These are phyloP conservation scores for Aplysina aerophoba DNA, from an alignment of 37 sponge, comb jelly and placozoan genomes.

Conservation along the genomic window DNA sequence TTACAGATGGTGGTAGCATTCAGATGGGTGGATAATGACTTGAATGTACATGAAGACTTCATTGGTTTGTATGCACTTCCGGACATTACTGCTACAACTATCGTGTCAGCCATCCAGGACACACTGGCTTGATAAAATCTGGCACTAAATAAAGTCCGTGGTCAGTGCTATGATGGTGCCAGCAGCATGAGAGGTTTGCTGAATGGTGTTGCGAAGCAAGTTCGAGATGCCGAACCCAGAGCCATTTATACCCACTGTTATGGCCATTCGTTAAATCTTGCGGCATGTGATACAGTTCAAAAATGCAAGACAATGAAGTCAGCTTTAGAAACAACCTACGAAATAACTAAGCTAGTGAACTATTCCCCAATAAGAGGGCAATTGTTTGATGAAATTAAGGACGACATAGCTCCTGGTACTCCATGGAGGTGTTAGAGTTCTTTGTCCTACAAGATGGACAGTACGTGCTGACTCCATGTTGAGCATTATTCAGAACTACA, in stretches of 20 bases:
- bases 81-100: conserved; percentile 10
- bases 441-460: conserved; percentile 37
- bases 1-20: conserved; percentile 13
- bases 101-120: conserved; percentile 46
- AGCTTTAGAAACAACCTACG: conserved; percentile 43
- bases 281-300: conserved; percentile 36
- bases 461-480: conserved; percentile 41
- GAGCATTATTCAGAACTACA: conserved; percentile 31
- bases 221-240: conserved; percentile 42
- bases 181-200: conserved; percentile 45
- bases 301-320: conserved; percentile 53
- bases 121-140: conserved; percentile 41
- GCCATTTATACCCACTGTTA: conserved; percentile 51
- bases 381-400: conserved; percentile 1
- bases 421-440: conserved; percentile 20
- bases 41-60: conserved; percentile 44
- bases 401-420: conserved; percentile 21
- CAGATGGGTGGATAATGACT: conserved; percentile 42
- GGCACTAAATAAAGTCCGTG: conserved; percentile 19
- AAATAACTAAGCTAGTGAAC: conserved; percentile 23
- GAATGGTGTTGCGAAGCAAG: conserved; percentile 52
- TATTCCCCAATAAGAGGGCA: neutral
- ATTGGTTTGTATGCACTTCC: conserved; percentile 47
- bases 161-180: conserved; percentile 69
- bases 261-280: conserved; percentile 45